phyloP scores from a whole-genome alignment of 2,113 vertebrate species.

The Desmodus rotundus region DNA sequence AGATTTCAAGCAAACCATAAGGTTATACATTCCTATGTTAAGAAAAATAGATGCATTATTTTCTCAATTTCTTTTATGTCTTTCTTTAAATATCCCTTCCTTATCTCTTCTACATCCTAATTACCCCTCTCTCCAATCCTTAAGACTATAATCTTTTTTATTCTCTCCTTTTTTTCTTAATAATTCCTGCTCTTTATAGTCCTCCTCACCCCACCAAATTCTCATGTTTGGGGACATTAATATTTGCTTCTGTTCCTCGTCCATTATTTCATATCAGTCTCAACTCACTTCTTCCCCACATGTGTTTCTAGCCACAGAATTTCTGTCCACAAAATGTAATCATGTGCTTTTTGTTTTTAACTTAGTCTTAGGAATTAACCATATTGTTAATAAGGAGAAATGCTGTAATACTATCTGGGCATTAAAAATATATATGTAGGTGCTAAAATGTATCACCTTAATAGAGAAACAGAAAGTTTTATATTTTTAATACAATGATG shows the following conservation, averaged over 20 bases:
- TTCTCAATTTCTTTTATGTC: not conserved
- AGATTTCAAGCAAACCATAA: not conserved
- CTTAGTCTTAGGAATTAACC: too few relatives aligned
- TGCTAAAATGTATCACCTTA: not conserved
- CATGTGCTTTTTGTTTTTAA: too few relatives aligned
- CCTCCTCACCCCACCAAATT: rapidly evolving
- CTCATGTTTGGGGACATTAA: not conserved
- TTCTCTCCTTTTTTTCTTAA: not conserved
- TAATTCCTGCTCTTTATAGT: not conserved
- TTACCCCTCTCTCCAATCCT: not conserved
- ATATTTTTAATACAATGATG: not conserved
- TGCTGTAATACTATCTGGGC: not conserved
- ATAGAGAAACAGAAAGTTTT: not conserved
- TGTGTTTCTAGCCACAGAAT: not conserved
- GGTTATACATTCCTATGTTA: not conserved
- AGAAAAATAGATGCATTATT: not conserved
- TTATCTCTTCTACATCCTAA: not conserved
- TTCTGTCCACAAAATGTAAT: not conserved
- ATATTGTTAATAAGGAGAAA: too few relatives aligned
- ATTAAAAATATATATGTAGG: not conserved
- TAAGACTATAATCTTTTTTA: not conserved
- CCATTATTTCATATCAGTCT: not conserved
- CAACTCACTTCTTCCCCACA: not conserved
- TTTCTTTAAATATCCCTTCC: not conserved
- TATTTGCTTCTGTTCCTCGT: not conserved